Base-by-base conservation (phyloP, 2,113 vertebrate genomes). In the Cathartes aura region DNA sequence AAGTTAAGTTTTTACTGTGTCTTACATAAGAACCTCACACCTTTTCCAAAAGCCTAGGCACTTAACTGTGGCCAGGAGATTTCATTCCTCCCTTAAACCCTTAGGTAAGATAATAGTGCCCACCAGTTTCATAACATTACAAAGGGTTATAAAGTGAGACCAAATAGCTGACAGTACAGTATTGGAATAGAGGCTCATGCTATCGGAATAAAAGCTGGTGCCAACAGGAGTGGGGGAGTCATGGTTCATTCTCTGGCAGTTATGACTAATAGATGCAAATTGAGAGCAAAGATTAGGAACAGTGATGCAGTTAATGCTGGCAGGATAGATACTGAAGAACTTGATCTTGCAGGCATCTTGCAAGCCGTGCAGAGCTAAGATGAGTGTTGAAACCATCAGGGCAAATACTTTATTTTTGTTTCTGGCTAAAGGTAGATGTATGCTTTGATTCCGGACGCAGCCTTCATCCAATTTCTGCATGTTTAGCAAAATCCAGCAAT, bases 201-300 rank as follows among this genome's bases (percentile, higher is more conserved):
- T 88, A 27, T 36, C 82, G 74, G 71, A 88, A 68, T 52, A 82
- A 85, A 94, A 92, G 23, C 66, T 90, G 70, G 18, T 88, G 62
- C 26, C 48, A 92, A 72, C 14, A 88, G 38, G 79, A 92, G 12
- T 80, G 58, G 56, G 40, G 27, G 58, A 89, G 74, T 96, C 53
- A 53, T 48, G 40, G 56, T 58, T 92, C 50, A 14, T 76, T 88
- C 40, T 66, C 45, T 92, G 75, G 32, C 36, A 81, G 75, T 78
- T 95, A 73, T 92, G 83, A 96, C 72, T 97, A 91, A 96, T 8
- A 83, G 67, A 50, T 92, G 55, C 42, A 95, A 96, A 96, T 42
- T 71, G 80, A 90, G 50, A 89, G 50, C 2, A 20, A 81, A 62
- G 24, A 87, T 91, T 83, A 90, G 36, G 40, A 95, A n/a, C 58